A percentile compares a stretch with the other conserved stretches of the same genome.
These are phyloP conservation scores for Chlamydotis undulata DNA, from an alignment of 2,113 vertebrate species.

Conservation along the genomic window DNA sequence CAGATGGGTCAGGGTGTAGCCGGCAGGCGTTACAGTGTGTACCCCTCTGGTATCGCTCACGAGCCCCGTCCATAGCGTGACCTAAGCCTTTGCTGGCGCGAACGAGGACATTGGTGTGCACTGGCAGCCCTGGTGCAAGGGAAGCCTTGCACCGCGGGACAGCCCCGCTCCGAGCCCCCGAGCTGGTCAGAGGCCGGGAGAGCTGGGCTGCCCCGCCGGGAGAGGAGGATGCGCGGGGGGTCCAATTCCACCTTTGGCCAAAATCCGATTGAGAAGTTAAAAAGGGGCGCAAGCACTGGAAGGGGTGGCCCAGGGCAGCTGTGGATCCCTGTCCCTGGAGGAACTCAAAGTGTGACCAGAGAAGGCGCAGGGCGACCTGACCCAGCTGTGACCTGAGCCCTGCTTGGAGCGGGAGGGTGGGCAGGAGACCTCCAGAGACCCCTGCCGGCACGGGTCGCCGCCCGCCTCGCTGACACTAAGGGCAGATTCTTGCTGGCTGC, in stretches of 20 bases:
- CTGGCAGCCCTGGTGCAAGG: not conserved
- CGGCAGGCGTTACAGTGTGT: rapidly evolving
- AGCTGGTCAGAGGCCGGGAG: not conserved
- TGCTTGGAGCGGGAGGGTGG: not conserved
- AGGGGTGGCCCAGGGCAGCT: not conserved
- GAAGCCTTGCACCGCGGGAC: not conserved
- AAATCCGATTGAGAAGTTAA: not conserved
- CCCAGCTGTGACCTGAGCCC: not conserved
- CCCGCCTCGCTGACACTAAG: not conserved
- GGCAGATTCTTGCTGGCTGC: not conserved
- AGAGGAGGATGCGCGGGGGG: rapidly evolving
- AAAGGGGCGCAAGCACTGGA: not conserved
- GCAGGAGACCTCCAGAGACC: not conserved
- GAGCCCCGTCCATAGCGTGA: rapidly evolving
- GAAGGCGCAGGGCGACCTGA: not conserved
- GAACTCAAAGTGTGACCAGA: not conserved
- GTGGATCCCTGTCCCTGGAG: not conserved
- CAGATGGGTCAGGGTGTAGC: not conserved
- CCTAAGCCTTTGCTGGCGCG: not conserved
- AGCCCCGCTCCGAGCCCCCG: not conserved
- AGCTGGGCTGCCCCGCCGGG: not conserved
- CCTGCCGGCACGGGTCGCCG: not conserved
- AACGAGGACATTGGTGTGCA: rapidly evolving
- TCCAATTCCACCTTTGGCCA: not conserved
- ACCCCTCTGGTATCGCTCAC: rapidly evolving